Conservation (phyloP, 2,888 invertebrate genomes). For the Drosophila cognata region DNA sequence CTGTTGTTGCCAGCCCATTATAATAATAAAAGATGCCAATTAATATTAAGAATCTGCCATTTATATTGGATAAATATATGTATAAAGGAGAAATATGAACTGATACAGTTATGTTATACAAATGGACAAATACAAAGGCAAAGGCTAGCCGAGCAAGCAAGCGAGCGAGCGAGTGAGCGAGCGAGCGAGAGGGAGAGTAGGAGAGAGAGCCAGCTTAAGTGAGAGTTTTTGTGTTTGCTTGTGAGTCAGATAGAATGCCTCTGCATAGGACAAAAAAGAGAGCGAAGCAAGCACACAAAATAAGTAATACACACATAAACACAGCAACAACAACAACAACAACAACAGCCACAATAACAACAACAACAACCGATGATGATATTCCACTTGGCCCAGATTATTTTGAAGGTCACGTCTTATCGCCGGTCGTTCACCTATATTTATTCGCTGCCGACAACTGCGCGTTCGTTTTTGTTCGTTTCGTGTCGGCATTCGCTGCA, state of each 20-base stretch:
- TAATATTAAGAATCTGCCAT: conserved; percentile 5
- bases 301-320: conserved; percentile 30
- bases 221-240: conserved; percentile 4
- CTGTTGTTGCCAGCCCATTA: background rate
- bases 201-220: conserved; percentile 6
- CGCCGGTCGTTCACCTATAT: conserved; percentile 85
- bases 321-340: conserved; percentile 22
- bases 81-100: conserved; percentile 22
- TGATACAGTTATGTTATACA: conserved; percentile 13
- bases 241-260: conserved; percentile 24
- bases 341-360: conserved; percentile 23
- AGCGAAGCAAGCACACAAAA: conserved; percentile 15
- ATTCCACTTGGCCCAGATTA: conserved; percentile 85
- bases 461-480: conserved; percentile 24
- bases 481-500: conserved; percentile 29
- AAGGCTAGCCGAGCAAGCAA: background rate
- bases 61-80: background rate
- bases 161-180: background rate
- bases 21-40: background rate
- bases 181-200: background rate
- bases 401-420: conserved; percentile 85
- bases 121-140: conserved; percentile 1
- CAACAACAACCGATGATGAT: conserved; percentile 58
- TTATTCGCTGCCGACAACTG: conserved; percentile 62
- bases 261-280: conserved; percentile 23